Conservation (phyloP, 2,113 vertebrate species). For the Aptenodytes patagonicus region DNA sequence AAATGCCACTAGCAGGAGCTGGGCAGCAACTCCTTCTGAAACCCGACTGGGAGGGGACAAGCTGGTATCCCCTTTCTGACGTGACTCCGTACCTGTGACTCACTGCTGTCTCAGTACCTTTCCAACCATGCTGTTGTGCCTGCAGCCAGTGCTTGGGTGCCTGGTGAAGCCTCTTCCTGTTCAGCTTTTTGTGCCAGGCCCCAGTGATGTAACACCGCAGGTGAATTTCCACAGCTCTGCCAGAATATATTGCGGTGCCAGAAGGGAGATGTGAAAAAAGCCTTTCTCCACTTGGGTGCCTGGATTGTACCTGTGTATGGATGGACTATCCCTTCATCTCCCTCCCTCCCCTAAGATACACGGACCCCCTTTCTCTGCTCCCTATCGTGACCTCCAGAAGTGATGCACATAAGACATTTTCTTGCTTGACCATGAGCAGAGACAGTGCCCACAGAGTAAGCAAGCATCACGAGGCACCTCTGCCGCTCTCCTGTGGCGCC, state of each 20-base stretch:
- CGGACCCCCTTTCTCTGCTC: background rate
- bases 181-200: background rate
- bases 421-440: background rate
- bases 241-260: background rate
- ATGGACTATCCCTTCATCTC: background rate
- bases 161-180: slow-evolving; percentile 37
- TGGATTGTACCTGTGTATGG: background rate
- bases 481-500: background rate
- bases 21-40: slow-evolving; percentile 25
- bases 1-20: slow-evolving; percentile 29
- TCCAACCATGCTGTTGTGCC: background rate
- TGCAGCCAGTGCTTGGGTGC: background rate
- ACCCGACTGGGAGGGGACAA: background rate
- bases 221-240: slow-evolving; percentile 50
- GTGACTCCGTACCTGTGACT: slow-evolving; percentile 32
- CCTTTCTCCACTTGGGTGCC: background rate
- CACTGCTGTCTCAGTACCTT: slow-evolving; percentile 26
- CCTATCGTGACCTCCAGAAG: background rate
- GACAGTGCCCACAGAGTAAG: background rate
- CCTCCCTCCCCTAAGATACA: background rate
- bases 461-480: background rate
- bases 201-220: slow-evolving; percentile 40
- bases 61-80: slow-evolving; percentile 28
- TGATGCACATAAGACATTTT: background rate
- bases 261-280: background rate